Conservation (phyloP, 2,888 invertebrate genomes). For the Shargacucullia verbasci region DNA sequence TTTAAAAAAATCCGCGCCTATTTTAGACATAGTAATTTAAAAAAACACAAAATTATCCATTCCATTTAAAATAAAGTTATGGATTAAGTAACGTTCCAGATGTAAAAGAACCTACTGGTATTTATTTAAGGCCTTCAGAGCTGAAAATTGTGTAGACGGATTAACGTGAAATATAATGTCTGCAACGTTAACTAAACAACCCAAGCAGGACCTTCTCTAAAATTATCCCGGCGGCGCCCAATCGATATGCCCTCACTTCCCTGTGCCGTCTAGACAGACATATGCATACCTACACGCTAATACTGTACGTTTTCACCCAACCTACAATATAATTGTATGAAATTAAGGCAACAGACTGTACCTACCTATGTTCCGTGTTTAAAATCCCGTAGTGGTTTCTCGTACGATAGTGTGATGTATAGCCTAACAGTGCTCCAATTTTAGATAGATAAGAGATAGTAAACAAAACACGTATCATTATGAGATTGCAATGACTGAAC, state of each 20-base stretch:
- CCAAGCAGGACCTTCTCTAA: constrained; percentile 68
- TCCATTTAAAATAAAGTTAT: too few species aligned
- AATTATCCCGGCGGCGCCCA: constrained; percentile 68
- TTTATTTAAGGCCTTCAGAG: constrained; percentile 3
- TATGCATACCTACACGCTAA: constrained; percentile 59
- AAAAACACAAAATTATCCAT: background rate
- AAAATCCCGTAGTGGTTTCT: constrained; percentile 33
- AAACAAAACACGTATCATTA: constrained; percentile 26
- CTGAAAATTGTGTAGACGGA: background rate
- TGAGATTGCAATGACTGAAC: constrained; percentile 21
- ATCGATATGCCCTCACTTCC: constrained; percentile 75
- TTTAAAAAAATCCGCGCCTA: background rate
- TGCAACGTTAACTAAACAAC: constrained; percentile 23
- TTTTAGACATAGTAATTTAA: constrained; percentile 2
- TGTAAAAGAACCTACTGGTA: background rate
- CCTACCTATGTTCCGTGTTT: constrained; percentile 29
- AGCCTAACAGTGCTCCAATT: constrained; percentile 44
- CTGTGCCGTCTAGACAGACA: constrained; percentile 76
- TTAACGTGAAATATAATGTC: constrained; percentile 24
- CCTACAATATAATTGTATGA: constrained; percentile 2
- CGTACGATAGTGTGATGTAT: constrained; percentile 25
- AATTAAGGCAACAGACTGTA: constrained; percentile 22
- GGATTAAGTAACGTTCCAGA: too few species aligned
- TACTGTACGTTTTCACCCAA: constrained; percentile 27
- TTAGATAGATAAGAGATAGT: constrained; percentile 42